These are phyloP conservation scores for Saccopteryx bilineata DNA, from an alignment of 2,113 vertebrate species.

Conservation along the genomic window DNA sequence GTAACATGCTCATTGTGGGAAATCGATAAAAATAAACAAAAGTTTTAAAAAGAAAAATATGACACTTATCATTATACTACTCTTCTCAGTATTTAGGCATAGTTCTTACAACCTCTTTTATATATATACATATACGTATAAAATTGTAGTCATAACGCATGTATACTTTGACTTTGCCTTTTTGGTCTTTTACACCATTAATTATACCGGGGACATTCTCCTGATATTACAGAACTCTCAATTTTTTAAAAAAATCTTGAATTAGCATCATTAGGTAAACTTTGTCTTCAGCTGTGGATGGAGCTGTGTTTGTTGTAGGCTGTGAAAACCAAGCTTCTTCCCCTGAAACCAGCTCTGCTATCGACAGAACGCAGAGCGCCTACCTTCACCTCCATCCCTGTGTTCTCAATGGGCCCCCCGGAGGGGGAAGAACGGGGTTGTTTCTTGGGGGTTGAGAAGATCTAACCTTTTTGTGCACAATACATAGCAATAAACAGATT, in stretches of 20 bases:
- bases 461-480: not conserved
- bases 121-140: not conserved
- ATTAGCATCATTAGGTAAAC: not conserved
- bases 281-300: not conserved
- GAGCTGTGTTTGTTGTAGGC: not conserved
- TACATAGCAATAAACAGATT: not conserved
- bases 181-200: not conserved
- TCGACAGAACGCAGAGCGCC: accelerated
- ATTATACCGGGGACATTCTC: not conserved
- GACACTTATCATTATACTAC: not conserved
- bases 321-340: not conserved
- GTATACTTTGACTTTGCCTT: not conserved
- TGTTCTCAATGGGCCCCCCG: accelerated
- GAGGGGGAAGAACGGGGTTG: not conserved
- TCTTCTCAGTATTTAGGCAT: not conserved
- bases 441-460: not conserved
- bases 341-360: not conserved
- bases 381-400: accelerated
- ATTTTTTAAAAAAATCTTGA: not conserved
- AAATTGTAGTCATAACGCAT: not conserved
- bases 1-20: not conserved
- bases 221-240: not conserved
- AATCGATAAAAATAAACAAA: not conserved
- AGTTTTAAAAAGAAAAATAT: not conserved
- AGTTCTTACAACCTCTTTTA: not conserved